Evolutionary conservation across 2,113 vertebrate genomes (phyloP), one percentile per base, ranked within the genome.

Genomic region (Girardinichthys multiradiatus): DNA sequence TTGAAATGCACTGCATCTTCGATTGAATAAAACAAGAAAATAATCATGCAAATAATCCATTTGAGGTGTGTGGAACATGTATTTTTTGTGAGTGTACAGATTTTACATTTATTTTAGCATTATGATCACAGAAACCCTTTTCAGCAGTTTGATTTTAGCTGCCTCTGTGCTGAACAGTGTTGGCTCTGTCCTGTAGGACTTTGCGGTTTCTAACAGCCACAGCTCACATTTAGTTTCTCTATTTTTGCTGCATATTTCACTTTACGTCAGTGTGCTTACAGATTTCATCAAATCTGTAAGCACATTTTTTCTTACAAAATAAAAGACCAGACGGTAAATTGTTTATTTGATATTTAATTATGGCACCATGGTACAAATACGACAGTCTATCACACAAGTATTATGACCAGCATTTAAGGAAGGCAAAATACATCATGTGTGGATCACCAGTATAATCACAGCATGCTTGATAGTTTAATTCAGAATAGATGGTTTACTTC

Each of bases 41-140:
- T 51, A 31, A 74, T 76, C 68, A 60, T 51, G 64, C 72, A 37
- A 33, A 35, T 26, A 61, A 61, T 6, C 62, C 71, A 19, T 68
- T 42, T 39, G 39, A 33, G 31, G 35, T 29, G 27, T 29, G 61
- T 58, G 48, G 65, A 28, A 54, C 28, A 2, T 48, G 28, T 15
- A 27, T 60, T 48, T 77, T 65, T 86, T 90, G 83, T 81, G 71
- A 45, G 57, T 72, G 70, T 63, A 76, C 31, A 42, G 73, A 87
- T 64, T 72, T 74, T 73, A 30, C 82, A 68, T 67, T 84, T 86
- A 81, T 80, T 74, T 62, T 57, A 76, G 64, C 64, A 72, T 68
- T 65, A 70, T 78, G 80, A 80, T 81, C 79, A 92, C 76, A 90
- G 86, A 61, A 63, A 54, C 77, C 84, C 89, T 91, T 90, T 92